Conservation (phyloP, 2,888 invertebrate species). For the Drosophila ezoana region DNA sequence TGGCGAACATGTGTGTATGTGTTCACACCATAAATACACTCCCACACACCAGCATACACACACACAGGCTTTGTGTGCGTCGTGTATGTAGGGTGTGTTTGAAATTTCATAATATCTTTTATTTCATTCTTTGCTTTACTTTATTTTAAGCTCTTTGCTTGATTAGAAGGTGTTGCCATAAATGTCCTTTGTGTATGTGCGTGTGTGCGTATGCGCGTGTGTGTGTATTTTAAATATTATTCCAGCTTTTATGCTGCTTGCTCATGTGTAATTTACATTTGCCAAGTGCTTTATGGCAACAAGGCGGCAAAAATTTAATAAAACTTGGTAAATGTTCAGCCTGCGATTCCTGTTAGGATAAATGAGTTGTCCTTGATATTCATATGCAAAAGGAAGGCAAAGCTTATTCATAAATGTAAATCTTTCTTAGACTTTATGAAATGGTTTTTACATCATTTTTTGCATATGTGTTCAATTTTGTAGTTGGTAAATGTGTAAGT, state of each 20-base stretch:
- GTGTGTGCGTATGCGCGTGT: not conserved
- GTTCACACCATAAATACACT: constrained; percentile 18
- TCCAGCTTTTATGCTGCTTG: constrained; percentile 56
- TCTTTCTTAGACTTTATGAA: not conserved
- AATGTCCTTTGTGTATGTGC: constrained; percentile 55
- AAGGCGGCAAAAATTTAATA: constrained; percentile 73
- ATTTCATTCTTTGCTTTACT: constrained; percentile 79
- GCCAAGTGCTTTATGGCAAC: constrained; percentile 57
- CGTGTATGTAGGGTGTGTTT: constrained; percentile 65
- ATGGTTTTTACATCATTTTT: not conserved
- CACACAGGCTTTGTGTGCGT: constrained; percentile 22
- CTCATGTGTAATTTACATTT: constrained; percentile 77
- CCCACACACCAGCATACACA: constrained; percentile 11
- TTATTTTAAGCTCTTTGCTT: constrained; percentile 80
- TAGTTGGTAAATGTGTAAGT: too few species aligned
- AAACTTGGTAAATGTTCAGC: constrained; percentile 49
- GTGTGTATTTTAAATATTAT: constrained; percentile 56
- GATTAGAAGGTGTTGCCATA: constrained; percentile 81
- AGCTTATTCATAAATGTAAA: constrained; percentile 6
- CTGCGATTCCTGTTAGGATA: constrained; percentile 13
- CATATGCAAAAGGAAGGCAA: constrained; percentile 1
- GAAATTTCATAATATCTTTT: constrained; percentile 80
- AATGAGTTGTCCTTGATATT: constrained; percentile 21
- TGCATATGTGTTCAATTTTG: too few species aligned
- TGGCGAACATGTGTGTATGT: constrained; percentile 21